These are phyloP conservation scores for Procambarus clarkii DNA, from an alignment of 1,140 invertebrate species.

Conservation along the genomic window DNA sequence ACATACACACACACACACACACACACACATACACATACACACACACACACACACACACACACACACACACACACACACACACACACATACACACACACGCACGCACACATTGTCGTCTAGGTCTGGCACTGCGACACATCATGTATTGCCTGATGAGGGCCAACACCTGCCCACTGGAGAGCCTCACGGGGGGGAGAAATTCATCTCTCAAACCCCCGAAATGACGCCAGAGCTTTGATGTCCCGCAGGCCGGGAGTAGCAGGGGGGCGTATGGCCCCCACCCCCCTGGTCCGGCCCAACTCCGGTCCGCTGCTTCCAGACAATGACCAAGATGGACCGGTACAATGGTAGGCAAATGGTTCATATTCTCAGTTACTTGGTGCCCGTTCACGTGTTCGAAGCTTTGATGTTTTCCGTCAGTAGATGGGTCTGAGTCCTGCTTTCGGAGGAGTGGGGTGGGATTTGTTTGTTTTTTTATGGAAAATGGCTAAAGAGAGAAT, in stretches of 20 bases:
- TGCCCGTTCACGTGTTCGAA: slow-evolving; percentile 49
- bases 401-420: slow-evolving; percentile 48
- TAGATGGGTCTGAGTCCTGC: too few relatives aligned
- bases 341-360: slow-evolving; percentile 52
- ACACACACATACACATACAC: too few relatives aligned
- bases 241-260: background rate
- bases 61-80: too few relatives aligned
- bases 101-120: background rate
- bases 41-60: too few relatives aligned
- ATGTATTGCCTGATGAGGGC: background rate
- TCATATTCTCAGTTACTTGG: slow-evolving; percentile 56
- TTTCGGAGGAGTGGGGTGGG: too few relatives aligned
- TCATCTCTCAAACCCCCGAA: slow-evolving; percentile 32
- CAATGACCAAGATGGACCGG: slow-evolving; percentile 39
- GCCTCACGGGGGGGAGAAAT: slow-evolving; percentile 21
- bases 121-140: background rate
- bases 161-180: slow-evolving; percentile 32
- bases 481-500: too few relatives aligned
- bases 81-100: too few relatives aligned
- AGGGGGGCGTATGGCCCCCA: too few relatives aligned
- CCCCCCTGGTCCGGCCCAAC: background rate
- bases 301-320: slow-evolving; percentile 45
- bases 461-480: too few relatives aligned
- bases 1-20: too few relatives aligned
- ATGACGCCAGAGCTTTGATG: slow-evolving; percentile 24